Base-by-base conservation (phyloP, 2,888 invertebrate species). In the Desoria tigrina region DNA sequence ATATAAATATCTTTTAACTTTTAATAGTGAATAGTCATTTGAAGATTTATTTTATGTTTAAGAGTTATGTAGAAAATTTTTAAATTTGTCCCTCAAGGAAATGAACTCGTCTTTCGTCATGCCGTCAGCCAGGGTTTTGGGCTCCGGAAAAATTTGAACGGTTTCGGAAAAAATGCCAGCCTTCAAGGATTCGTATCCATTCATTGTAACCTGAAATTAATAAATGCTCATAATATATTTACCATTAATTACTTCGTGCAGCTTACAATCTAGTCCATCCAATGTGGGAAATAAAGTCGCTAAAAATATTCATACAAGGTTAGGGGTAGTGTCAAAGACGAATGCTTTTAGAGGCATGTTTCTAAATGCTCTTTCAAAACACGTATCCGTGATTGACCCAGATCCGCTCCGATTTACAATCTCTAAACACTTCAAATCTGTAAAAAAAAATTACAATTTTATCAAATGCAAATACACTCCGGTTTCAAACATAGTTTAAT, bases 361-460 rank as follows among this genome's bases (percentile, higher is more conserved):
- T 23, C 23, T 9, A 42, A 57, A 57, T 18, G 57, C 57, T 57
- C 26, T 39, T n/a, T 23, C 24, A 18, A 57, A 57, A 23, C 23
- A 42, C 21, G 39, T 7, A 42, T 57, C 57, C 14, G 57, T 57
- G 9, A 57, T 57, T 14, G 57, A 57, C 7, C 42, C 21, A 4
- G 57, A 57, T 42, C 57, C 57, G 26, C 4, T 42, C 4, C 42
- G 39, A 23, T 57, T 39, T 4, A 42, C 37, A 14, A 57, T 57
- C 23, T 57, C 57, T 9, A 57, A 7, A 42, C 24, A 16, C 24
- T 42, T 57, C 57, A 57, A 57, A 23, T 42, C 57, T 57, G 53
- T 18, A 24, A 14, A 57, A 11, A 9, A 23, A 53, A n/a, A n/a
- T n/a, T n/a, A n/a, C n/a, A n/a, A n/a, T n/a, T n/a, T n/a, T n/a